Evolutionary conservation across 2,113 vertebrate species (phyloP).

Genomic region (Solea solea): DNA sequence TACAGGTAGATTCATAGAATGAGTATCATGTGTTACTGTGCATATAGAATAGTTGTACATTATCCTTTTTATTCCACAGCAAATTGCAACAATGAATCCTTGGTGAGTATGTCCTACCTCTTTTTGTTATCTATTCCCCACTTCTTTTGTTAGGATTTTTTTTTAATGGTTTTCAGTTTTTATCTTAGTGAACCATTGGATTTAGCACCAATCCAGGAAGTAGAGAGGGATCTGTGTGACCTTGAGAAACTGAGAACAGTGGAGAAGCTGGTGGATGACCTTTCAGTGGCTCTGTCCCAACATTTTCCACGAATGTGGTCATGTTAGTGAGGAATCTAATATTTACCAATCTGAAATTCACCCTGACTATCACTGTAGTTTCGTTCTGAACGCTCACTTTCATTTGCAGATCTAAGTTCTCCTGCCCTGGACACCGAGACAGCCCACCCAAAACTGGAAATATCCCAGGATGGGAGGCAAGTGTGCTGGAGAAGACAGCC

Average conservation of each 20-base stretch:
- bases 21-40: background rate
- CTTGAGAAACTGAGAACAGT: constrained; percentile 73
- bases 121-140: background rate
- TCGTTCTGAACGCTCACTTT: constrained; percentile 15
- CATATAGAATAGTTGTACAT: background rate
- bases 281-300: constrained; percentile 71
- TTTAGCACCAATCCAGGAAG: constrained; percentile 52
- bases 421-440: constrained; percentile 68
- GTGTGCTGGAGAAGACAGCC: constrained; percentile 73
- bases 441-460: constrained; percentile 75
- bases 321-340: constrained; percentile 59
- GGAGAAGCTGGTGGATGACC: constrained; percentile 74
- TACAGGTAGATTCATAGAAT: constrained; percentile 59
- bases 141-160: background rate
- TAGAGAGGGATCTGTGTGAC: constrained; percentile 61
- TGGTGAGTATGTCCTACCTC: constrained; percentile 63
- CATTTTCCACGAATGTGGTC: constrained; percentile 79
- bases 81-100: constrained; percentile 69
- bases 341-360: constrained; percentile 28
- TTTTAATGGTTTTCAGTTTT: constrained; percentile 4
- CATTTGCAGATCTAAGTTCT: constrained; percentile 74
- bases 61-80: constrained; percentile 53
- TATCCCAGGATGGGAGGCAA: constrained; percentile 72
- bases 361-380: background rate
- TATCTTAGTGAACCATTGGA: constrained; percentile 63